Percentiles rank a stretch among this genome's conserved stretches.
These are phyloP conservation scores for Phycodurus eques DNA, from an alignment of 2,113 vertebrate genomes.

Conservation along the genomic window DNA sequence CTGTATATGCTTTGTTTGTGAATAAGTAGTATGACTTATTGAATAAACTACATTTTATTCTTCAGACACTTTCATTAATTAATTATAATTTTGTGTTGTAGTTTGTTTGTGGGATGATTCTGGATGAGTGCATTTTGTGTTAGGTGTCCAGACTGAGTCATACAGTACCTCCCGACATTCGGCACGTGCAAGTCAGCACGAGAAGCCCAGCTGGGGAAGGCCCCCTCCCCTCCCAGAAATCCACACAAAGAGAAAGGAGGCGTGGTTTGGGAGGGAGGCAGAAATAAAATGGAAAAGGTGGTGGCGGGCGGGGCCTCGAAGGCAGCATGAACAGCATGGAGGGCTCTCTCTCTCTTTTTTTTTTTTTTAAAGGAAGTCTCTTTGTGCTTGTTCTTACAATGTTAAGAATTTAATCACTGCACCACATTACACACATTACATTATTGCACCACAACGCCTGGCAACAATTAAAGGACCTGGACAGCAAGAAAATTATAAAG, in stretches of 20 bases:
- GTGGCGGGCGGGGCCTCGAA: constrained; percentile 32
- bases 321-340: constrained; percentile 40
- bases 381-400: constrained; percentile 55
- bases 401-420: constrained; percentile 31
- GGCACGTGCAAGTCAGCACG: constrained; percentile 78
- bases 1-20: neutral
- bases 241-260: constrained; percentile 69
- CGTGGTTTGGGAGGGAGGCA: constrained; percentile 27
- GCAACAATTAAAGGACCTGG: neutral
- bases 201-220: constrained; percentile 66
- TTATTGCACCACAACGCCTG: no score
- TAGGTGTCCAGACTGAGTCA: constrained; percentile 63
- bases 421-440: constrained; percentile 15
- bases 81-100: neutral
- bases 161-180: constrained; percentile 60
- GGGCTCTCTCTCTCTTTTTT: constrained; percentile 37
- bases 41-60: neutral
- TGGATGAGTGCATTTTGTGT: constrained; percentile 30
- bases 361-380: constrained; percentile 36
- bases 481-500: constrained; percentile 7
- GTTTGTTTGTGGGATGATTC: constrained; percentile 46
- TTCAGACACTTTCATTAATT: neutral
- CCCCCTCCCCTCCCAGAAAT: constrained; percentile 13
- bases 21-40: neutral
- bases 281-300: constrained; percentile 48